Evolutionary conservation across 30 jellyfish, hydroid and myxozoan species (phyloP).

Genomic region (Morbakka virulenta): DNA sequence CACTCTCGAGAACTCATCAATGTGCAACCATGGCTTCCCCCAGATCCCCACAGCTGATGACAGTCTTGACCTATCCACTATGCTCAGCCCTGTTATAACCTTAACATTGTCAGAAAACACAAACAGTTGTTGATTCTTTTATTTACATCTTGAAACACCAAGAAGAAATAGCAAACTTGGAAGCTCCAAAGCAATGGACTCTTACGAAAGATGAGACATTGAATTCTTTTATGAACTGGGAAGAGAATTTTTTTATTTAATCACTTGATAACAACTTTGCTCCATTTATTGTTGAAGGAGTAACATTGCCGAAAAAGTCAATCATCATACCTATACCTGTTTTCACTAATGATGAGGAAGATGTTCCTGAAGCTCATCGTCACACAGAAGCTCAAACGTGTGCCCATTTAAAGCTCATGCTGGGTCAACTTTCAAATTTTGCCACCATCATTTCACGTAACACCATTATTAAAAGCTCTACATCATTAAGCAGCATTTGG

Average conservation of each 20-base stretch:
- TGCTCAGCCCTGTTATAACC: too few species aligned
- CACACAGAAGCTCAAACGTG: constrained; percentile 34
- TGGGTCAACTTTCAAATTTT: constrained; percentile 24
- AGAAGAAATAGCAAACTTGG: too few species aligned
- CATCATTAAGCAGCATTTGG: constrained; percentile 8
- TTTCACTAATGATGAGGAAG: constrained; percentile 1
- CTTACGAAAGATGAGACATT: constrained; percentile 24
- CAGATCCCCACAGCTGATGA: too few species aligned
- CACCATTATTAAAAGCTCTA: constrained; percentile 31
- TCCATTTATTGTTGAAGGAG: constrained; percentile 23
- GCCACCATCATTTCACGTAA: constrained; percentile 30
- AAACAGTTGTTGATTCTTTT: too few species aligned
- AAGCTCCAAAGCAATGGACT: constrained; percentile 12
- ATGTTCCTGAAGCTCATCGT: constrained; percentile 12
- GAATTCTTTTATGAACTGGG: constrained; percentile 32
- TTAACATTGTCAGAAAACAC: too few species aligned
- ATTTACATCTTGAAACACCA: too few species aligned
- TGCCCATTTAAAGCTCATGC: too few species aligned
- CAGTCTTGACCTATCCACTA: too few species aligned
- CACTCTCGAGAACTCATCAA: too few species aligned
- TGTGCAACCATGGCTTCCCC: too few species aligned
- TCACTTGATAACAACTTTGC: constrained; percentile 24
- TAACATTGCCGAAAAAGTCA: constrained; percentile 26
- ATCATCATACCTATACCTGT: constrained; percentile 29
- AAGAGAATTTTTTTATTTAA: constrained; percentile 3